These are phyloP conservation scores for Ellobium chinense DNA, from an alignment of 2,888 invertebrate species.

Conservation along the genomic window DNA sequence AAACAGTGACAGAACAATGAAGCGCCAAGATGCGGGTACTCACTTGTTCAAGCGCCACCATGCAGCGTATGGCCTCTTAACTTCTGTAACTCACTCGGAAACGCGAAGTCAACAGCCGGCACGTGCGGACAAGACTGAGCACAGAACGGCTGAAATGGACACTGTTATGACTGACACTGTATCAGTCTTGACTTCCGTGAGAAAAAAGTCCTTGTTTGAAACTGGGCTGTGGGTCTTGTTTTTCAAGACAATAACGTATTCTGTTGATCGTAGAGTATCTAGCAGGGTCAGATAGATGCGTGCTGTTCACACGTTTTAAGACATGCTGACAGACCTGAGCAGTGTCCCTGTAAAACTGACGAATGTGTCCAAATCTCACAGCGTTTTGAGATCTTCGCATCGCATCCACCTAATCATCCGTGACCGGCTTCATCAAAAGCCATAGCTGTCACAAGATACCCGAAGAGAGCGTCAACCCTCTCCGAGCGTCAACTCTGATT, in stretches of 20 bases:
- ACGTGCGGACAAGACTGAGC: background rate
- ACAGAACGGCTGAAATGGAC: too few relatives aligned
- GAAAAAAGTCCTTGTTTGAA: too few relatives aligned
- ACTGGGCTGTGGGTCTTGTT: too few relatives aligned
- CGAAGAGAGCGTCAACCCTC: background rate
- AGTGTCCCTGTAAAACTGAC: too few relatives aligned
- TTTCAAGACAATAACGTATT: too few relatives aligned
- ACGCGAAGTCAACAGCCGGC: background rate
- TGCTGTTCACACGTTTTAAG: too few relatives aligned
- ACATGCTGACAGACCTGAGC: too few relatives aligned
- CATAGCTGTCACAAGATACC: slow-evolving; percentile 15
- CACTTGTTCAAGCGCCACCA: background rate
- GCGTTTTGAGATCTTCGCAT: background rate
- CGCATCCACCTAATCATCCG: background rate
- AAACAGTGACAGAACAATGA: background rate
- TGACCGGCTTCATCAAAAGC: slow-evolving; percentile 17
- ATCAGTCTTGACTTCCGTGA: too few relatives aligned
- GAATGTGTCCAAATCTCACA: too few relatives aligned
- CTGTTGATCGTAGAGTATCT: too few relatives aligned
- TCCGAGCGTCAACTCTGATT: slow-evolving; percentile 12
- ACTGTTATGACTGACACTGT: too few relatives aligned
- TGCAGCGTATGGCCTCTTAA: background rate
- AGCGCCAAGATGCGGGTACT: background rate
- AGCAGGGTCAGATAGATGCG: too few relatives aligned
- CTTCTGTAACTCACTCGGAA: background rate